phyloP scores from a whole-genome alignment of 1,140 invertebrate species.

The Ips typographus region DNA sequence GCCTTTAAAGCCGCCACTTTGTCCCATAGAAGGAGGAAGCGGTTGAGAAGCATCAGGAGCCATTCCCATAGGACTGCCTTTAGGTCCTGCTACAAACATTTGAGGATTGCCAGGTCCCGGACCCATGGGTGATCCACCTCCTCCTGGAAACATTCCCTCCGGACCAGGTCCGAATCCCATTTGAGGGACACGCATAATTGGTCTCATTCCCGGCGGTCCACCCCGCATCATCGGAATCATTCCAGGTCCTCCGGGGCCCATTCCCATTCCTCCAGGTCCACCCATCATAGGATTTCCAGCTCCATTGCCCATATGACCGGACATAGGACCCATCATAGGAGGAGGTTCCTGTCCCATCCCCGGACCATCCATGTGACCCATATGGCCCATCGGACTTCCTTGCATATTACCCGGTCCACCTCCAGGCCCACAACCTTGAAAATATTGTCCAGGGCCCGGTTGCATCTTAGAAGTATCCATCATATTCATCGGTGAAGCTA shows the following conservation, averaged over 20 bases:
- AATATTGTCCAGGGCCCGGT: conserved; percentile 74
- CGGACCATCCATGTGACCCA: conserved; percentile 53
- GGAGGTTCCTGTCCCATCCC: conserved; percentile 51
- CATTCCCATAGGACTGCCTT: conserved; percentile 59
- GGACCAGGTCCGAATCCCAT: conserved; percentile 57
- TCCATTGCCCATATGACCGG: conserved; percentile 52
- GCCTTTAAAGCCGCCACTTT: conserved; percentile 73
- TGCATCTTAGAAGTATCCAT: conserved; percentile 71
- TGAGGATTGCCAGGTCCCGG: conserved; percentile 55
- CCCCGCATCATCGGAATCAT: conserved; percentile 51
- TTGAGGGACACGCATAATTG: conserved; percentile 56
- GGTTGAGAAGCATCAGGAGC: conserved; percentile 68
- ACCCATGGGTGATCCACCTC: conserved; percentile 37
- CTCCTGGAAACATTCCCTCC: conserved; percentile 51
- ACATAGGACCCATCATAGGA: conserved; percentile 57
- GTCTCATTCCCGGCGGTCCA: conserved; percentile 51
- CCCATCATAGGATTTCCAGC: conserved; percentile 50
- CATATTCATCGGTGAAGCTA: conserved; percentile 73
- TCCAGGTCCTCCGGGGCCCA: conserved; percentile 49
- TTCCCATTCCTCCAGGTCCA: conserved; percentile 47
- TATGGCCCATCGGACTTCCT: conserved; percentile 52
- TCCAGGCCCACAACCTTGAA: conserved; percentile 59
- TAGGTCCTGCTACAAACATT: conserved; percentile 57
- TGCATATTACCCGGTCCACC: conserved; percentile 55
- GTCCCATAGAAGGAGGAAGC: conserved; percentile 77